Percentiles rank a stretch among this genome's conserved stretches.
phyloP scores from a whole-genome alignment of 1,140 invertebrate genomes.

The Asobara japonica region DNA sequence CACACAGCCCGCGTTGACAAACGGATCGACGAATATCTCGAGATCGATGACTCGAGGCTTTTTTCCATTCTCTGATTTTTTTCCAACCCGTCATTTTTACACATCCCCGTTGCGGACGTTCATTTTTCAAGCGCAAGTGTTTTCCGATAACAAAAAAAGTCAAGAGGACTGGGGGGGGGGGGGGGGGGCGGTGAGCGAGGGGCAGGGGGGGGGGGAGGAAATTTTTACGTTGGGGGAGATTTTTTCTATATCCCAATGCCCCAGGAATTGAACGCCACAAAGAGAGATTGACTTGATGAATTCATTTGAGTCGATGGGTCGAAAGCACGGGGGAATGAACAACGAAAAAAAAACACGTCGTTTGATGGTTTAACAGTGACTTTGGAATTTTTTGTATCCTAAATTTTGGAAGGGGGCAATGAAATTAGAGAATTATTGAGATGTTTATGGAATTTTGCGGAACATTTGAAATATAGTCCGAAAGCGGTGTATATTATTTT shows the following conservation, averaged over 20 bases:
- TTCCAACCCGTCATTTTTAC: conserved; percentile 22
- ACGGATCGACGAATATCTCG: conserved; percentile 34
- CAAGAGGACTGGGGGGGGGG: no score
- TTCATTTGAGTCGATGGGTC: conserved; percentile 30
- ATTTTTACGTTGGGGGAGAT: conserved; percentile 17
- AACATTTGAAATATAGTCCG: no score
- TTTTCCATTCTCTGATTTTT: conserved; percentile 31
- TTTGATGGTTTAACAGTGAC: conserved; percentile 30
- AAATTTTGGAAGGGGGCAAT: background rate
- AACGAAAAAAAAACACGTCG: background rate
- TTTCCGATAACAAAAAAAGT: conserved; percentile 30
- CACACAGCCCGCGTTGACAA: conserved; percentile 31
- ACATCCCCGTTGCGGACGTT: conserved; percentile 21
- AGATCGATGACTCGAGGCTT: conserved; percentile 44
- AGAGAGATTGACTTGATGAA: conserved; percentile 31
- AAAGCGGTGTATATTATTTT: no score
- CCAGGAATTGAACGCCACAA: conserved; percentile 22
- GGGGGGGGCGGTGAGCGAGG: no score
- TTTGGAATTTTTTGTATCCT: conserved; percentile 18
- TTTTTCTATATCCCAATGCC: conserved; percentile 28
- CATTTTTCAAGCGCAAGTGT: conserved; percentile 42
- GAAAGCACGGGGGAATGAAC: background rate
- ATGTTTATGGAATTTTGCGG: background rate
- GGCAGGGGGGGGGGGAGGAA: no score
- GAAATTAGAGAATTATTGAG: background rate